Base-by-base conservation (phyloP, 2,113 vertebrate species). In the Spermophilus dauricus region DNA sequence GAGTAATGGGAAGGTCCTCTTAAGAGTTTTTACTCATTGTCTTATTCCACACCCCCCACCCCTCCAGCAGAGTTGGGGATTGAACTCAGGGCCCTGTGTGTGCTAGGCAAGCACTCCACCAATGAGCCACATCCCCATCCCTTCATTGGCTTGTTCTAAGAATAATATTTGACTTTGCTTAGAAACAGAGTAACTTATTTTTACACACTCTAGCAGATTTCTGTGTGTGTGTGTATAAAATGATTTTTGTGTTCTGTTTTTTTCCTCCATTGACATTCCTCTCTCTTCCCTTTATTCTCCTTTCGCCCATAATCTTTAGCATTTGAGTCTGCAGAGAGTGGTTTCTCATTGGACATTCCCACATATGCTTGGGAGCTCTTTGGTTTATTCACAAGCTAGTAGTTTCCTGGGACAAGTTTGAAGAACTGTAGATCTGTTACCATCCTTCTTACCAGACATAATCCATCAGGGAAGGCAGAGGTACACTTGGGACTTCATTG, bases 81-180 rank as follows among this genome's bases (percentile, higher is more conserved):
- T 28, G 61, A 63, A 63, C 26, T 9, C 26, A 63, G 26, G 61
- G 24, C 61, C 24, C 26, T 63, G 61, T 63, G 61, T 63, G 61
- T 63, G 61, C 61, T 63, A 28, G 61, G 61, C 61, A 26, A 28
- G 22, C 26, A 28, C 61, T 63, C 61, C 0, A 24, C 24, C 61
- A 63, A 24, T 63, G 61, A 63, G 61, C 24, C 61, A 63, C 24
- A 63, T 63, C 61, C 61, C 24, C 8, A 28, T 22, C 24, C 61
- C 61, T 24, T 34, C 39, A 6, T 24, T 86, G 78, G 1, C 28
- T 96, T 92, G 63, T 76, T 90, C 51, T 42, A 76, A 84, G 56
- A 95, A 73, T 63, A 65, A 24, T n/a, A 17, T 76, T 69, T 93
- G 48, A 14, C 72, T 93, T 93, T 91, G 86, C 39, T 84, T 84